Evolutionary conservation across 1,140 invertebrate species (phyloP).

Genomic region (Dendrolimus punctatus): DNA sequence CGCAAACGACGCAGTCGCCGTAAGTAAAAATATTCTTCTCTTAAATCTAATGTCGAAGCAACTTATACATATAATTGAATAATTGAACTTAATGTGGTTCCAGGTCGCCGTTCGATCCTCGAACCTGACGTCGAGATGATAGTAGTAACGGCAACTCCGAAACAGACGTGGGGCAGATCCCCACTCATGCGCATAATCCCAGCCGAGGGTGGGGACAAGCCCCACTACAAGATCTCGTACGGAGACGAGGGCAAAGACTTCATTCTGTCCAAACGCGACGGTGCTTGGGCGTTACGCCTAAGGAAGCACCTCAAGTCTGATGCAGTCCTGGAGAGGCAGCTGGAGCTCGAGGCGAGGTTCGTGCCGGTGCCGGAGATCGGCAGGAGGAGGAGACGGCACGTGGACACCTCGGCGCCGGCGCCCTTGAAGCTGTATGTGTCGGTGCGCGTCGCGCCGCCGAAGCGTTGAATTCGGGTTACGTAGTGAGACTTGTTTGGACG

Average conservation of each 20-base stretch:
- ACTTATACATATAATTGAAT: too few relatives aligned
- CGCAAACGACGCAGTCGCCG: constrained; percentile 50
- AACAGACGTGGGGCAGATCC: constrained; percentile 52
- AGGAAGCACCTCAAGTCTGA: constrained; percentile 32
- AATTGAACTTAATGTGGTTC: background rate
- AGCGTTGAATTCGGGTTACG: constrained; percentile 16
- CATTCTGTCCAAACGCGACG: constrained; percentile 44
- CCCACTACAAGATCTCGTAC: constrained; percentile 52
- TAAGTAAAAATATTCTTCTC: constrained; percentile 21
- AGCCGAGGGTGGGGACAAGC: constrained; percentile 29
- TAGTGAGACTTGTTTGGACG: too few relatives aligned
- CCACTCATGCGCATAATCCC: constrained; percentile 48
- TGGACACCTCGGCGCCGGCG: constrained; percentile 26
- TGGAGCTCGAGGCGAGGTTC: constrained; percentile 53
- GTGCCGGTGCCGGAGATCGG: constrained; percentile 21
- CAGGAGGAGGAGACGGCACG: constrained; percentile 13
- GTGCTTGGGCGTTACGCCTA: constrained; percentile 46
- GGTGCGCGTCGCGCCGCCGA: constrained; percentile 34
- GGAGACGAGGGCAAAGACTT: constrained; percentile 42
- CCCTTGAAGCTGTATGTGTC: constrained; percentile 53
- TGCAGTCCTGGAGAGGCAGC: constrained; percentile 34
- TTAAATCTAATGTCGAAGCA: too few relatives aligned
- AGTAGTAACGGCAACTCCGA: constrained; percentile 34
- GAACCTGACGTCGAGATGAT: constrained; percentile 54
- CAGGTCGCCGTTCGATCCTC: constrained; percentile 50